These are phyloP conservation scores for Minunthozetes semirufus DNA, from an alignment of 2,888 invertebrate genomes.

Conservation along the genomic window DNA sequence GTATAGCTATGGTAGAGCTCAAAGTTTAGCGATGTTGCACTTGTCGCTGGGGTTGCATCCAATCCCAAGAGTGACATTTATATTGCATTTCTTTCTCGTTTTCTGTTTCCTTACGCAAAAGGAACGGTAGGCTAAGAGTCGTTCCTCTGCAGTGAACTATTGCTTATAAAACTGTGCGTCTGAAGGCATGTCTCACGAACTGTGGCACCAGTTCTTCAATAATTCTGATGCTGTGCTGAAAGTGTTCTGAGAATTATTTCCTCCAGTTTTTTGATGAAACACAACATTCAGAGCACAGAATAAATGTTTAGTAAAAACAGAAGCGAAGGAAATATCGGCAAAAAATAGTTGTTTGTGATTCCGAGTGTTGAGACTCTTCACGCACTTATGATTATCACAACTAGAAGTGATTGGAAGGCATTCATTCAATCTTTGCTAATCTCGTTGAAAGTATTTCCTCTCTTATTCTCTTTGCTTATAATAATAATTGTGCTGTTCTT, in stretches of 20 bases:
- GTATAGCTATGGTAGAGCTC: background rate
- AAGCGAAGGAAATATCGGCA: too few relatives aligned
- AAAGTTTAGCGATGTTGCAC: conserved; percentile 11
- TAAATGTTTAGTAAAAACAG: background rate
- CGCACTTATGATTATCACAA: conserved; percentile 29
- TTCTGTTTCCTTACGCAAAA: background rate
- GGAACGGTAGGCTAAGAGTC: background rate
- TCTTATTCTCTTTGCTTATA: background rate
- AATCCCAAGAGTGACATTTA: conserved; percentile 24
- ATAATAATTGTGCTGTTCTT: background rate
- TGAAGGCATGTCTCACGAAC: conserved; percentile 10
- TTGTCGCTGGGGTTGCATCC: conserved; percentile 23
- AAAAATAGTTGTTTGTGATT: too few relatives aligned
- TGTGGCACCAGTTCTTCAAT: background rate
- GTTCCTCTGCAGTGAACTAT: background rate
- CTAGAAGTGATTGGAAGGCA: conserved; percentile 23
- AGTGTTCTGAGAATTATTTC: conserved; percentile 16
- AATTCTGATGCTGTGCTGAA: conserved; percentile 18
- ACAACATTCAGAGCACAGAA: background rate
- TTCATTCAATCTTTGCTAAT: conserved; percentile 29
- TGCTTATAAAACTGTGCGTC: too few relatives aligned
- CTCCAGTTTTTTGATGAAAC: background rate
- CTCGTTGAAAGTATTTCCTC: conserved; percentile 23
- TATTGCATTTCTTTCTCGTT: conserved; percentile 11
- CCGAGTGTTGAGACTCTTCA: background rate